phyloP scores from a whole-genome alignment of 2,888 invertebrate genomes.

The Scrobipalpa costella region DNA sequence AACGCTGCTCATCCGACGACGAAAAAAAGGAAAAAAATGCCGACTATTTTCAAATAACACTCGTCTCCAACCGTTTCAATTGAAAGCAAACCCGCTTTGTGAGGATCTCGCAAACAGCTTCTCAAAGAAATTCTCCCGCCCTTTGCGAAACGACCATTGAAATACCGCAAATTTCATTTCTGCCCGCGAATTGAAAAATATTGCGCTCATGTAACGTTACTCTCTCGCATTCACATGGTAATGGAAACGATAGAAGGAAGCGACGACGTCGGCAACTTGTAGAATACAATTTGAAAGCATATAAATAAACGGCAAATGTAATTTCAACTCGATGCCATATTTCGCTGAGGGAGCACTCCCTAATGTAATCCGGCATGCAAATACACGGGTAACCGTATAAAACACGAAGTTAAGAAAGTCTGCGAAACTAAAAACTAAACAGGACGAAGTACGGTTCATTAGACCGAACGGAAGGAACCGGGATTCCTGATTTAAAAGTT shows the following conservation, averaged over 20 bases:
- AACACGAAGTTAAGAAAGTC: slow-evolving; percentile 51
- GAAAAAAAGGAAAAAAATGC: background rate
- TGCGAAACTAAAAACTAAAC: slow-evolving; percentile 55
- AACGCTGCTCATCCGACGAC: no score
- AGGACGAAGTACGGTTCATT: slow-evolving; percentile 60
- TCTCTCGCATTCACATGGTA: slow-evolving; percentile 58
- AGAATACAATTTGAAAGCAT: slow-evolving; percentile 41
- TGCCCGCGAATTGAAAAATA: slow-evolving; percentile 61
- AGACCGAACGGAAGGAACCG: slow-evolving; percentile 44
- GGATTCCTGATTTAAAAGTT: slow-evolving; percentile 49
- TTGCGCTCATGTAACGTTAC: slow-evolving; percentile 59
- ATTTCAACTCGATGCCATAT: slow-evolving; percentile 46
- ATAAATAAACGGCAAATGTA: slow-evolving; percentile 51
- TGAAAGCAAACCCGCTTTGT: slow-evolving; percentile 16
- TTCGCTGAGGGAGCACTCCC: slow-evolving; percentile 38
- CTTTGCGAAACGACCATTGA: slow-evolving; percentile 50
- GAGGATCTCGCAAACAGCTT: slow-evolving; percentile 19
- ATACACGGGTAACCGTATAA: slow-evolving; percentile 45
- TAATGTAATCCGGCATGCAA: slow-evolving; percentile 57
- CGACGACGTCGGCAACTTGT: slow-evolving; percentile 38
- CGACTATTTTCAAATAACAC: slow-evolving; percentile 16
- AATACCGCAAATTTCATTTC: slow-evolving; percentile 64
- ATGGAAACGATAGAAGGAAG: slow-evolving; percentile 54
- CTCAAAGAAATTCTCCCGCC: slow-evolving; percentile 41
- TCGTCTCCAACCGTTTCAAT: slow-evolving; percentile 17